phyloP scores from a whole-genome alignment of 35 echinoderm and acorn worm genomes.

The Lytechinus variegatus region DNA sequence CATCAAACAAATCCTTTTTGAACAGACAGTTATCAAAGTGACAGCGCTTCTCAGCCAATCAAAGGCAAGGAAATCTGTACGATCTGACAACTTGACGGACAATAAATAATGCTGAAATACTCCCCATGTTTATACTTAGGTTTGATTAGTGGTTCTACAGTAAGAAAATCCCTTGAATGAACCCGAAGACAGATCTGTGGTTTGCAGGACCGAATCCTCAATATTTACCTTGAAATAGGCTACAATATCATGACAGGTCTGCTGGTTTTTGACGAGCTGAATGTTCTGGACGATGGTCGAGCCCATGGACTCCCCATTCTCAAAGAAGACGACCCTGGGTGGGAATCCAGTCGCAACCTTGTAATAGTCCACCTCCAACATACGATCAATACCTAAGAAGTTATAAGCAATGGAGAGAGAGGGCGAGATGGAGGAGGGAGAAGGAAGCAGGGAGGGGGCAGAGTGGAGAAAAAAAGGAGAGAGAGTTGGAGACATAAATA shows the following conservation, averaged over 20 bases:
- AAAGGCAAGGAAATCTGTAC: too few species aligned
- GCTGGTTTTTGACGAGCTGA: constrained; percentile 36
- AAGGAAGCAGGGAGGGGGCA: not conserved
- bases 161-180: too few species aligned
- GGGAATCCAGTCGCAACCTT: constrained; percentile 60
- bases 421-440: not conserved
- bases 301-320: constrained; percentile 35
- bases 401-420: not conserved
- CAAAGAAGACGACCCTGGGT: constrained; percentile 57
- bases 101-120: too few species aligned
- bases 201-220: not conserved
- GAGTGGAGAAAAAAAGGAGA: not conserved
- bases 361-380: constrained; percentile 71
- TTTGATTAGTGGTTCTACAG: too few species aligned
- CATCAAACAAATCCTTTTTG: too few species aligned
- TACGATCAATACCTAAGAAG: constrained; percentile 69
- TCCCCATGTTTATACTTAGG: too few species aligned
- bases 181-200: too few species aligned
- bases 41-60: too few species aligned
- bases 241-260: constrained; percentile 53
- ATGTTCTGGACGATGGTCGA: not conserved
- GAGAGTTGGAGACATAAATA: not conserved
- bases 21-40: too few species aligned
- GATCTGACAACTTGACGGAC: too few species aligned
- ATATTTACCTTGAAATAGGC: constrained; percentile 78